Evolutionary conservation across 2,797 vertebrate genomes (phyloP), one percentile per base, ranked within the genome.

Genomic region (Malacoraja senta): DNA sequence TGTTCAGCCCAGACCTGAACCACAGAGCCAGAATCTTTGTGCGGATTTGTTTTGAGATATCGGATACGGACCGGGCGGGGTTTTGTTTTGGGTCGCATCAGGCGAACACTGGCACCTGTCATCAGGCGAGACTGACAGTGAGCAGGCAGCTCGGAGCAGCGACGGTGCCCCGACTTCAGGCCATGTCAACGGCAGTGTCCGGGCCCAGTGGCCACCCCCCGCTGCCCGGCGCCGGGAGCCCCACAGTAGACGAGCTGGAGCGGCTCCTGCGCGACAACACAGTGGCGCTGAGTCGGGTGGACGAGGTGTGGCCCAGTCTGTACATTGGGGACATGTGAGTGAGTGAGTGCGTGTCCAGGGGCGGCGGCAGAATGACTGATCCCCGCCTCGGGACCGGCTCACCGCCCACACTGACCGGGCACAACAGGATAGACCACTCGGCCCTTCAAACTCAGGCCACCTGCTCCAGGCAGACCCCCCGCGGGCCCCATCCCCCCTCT

Each of bases 241-340:
- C 96, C 17, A 96, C 96, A 83, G 96, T 98, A 93, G 97, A 96
- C 95, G 97, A 98, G 93, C 95, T 96, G 94, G 95, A 97, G 95
- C 97, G 94, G 94, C 95, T 97, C 95, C 95, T 97, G 96, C 97
- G 97, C 95, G 96, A 96, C 3, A 98, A 97, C 94, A 96, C 96
- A 93, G 94, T 97, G 72, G 96, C 96, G 94, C 95, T 97, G 61
- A 96, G 95, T 93, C 97, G 97, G 88, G 94, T 97, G 78, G 97
- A 97, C 72, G 97, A 98, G 95, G 97, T 97, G 91, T 97, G 97
- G 97, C 96, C 97, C 61, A 96, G 97, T 93, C 95, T 97, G 94
- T 97, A 94, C 95, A 96, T 96, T 93, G 97, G 97, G 80, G 96
- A 97, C 93, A 96, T 97, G 97, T 97, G 96, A 97, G 97, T 38